These are phyloP conservation scores for Macrotis lagotis DNA, from an alignment of 2,113 vertebrate species.

Conservation along the genomic window DNA sequence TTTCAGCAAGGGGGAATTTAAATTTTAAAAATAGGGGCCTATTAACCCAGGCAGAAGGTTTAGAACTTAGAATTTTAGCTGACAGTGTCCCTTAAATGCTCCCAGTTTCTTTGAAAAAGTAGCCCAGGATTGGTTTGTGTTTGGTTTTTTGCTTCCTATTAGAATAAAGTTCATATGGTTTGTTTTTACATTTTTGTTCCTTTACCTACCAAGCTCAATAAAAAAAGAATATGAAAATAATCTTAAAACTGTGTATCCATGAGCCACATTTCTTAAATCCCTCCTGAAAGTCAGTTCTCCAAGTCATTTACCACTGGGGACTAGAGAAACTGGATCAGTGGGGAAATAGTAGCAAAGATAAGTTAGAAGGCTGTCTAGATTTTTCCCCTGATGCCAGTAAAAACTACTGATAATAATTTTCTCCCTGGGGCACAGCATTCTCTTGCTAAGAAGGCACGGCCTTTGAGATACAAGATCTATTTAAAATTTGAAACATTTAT, in stretches of 20 bases:
- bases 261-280: conserved; percentile 6
- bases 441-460: background rate
- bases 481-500: background rate
- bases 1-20: conserved; percentile 61
- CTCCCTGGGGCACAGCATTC: background rate
- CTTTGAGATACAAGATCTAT: background rate
- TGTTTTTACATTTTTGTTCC: conserved; percentile 44
- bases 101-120: conserved; percentile 25
- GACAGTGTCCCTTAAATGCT: background rate
- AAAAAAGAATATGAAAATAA: conserved; percentile 40
- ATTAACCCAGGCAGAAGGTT: conserved; percentile 9
- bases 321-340: background rate
- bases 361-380: background rate
- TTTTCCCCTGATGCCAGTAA: background rate
- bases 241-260: background rate
- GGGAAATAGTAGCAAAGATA: background rate
- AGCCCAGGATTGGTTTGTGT: background rate
- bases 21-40: conserved; percentile 3
- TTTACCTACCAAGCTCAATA: conserved; percentile 32
- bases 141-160: conserved; percentile 55
- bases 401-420: background rate
- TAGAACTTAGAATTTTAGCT: background rate
- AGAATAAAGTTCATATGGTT: conserved; percentile 49
- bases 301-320: background rate
- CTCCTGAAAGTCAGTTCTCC: background rate